Evolutionary conservation across 2,113 vertebrate genomes (phyloP).

Genomic region (Nothocercus nigrocapillus): DNA sequence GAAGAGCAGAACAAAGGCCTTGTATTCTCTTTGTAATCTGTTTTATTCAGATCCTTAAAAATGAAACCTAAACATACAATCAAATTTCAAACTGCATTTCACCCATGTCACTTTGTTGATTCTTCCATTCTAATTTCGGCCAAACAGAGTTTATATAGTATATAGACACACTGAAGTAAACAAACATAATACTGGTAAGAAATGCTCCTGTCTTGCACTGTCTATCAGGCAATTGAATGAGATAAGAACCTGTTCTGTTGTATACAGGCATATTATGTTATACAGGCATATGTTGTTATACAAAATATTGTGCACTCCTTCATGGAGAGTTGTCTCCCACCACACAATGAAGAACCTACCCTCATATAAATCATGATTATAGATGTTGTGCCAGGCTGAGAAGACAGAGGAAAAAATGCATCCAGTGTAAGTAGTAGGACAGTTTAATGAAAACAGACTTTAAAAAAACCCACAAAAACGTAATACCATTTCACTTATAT

Average conservation of each 20-base stretch:
- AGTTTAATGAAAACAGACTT: background rate
- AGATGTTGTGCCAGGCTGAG: background rate
- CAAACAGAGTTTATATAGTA: conserved; percentile 21
- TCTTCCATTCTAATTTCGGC: conserved; percentile 39
- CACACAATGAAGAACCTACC: background rate
- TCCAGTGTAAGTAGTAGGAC: background rate
- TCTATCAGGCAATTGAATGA: conserved; percentile 21
- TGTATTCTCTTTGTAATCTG: background rate
- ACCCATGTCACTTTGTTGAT: conserved; percentile 29
- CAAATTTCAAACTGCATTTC: conserved; percentile 43
- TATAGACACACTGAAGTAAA: conserved; percentile 21
- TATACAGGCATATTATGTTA: background rate
- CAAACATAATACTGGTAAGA: conserved; percentile 17
- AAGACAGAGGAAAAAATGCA: background rate
- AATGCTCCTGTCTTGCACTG: background rate
- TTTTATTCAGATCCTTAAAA: conserved; percentile 42
- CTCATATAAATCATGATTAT: background rate
- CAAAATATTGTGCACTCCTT: background rate
- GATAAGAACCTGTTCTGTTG: conserved; percentile 16
- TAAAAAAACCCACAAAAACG: background rate
- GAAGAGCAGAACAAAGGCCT: background rate
- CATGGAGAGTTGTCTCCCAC: background rate
- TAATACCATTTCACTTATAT: background rate
- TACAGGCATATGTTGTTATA: background rate
- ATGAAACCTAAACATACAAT: background rate